Conservation (phyloP, 2,888 invertebrate genomes). For the Lasioglossum marginatum region DNA sequence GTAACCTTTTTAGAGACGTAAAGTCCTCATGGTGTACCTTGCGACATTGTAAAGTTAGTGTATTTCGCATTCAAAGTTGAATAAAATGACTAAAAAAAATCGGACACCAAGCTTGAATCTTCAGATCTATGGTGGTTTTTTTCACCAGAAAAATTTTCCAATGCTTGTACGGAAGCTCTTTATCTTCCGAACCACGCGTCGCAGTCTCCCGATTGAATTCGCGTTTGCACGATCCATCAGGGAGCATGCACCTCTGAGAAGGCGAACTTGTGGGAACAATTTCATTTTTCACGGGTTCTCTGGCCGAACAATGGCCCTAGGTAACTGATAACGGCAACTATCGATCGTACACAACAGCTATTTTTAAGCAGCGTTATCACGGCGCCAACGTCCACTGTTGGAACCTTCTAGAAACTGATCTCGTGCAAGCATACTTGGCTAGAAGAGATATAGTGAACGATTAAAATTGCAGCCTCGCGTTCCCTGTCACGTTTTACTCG, state of each 20-base stretch:
- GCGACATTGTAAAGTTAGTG: too few species aligned
- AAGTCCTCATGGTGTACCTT: too few species aligned
- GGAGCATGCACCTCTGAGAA: not conserved
- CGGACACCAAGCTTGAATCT: too few species aligned
- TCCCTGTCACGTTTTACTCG: conserved; percentile 1
- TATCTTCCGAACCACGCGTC: not conserved
- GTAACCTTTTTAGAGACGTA: too few species aligned
- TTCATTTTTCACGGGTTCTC: not conserved
- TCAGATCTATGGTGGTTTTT: too few species aligned
- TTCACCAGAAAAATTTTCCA: too few species aligned
- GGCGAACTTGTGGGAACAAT: not conserved
- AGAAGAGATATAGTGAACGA: conserved; percentile 22
- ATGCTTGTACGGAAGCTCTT: not conserved
- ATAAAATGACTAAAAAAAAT: too few species aligned
- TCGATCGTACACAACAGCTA: conserved; percentile 53
- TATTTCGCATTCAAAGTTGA: too few species aligned
- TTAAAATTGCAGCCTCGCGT: conserved; percentile 38
- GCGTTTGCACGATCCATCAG: not conserved
- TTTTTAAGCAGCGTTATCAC: conserved; percentile 56
- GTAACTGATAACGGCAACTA: conserved; percentile 52
- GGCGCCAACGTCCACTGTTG: conserved; percentile 19
- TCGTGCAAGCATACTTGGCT: not conserved
- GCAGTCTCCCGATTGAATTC: not conserved
- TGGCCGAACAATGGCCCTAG: conserved; percentile 28
- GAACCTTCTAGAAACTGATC: not conserved